Conservation (phyloP, 2,888 invertebrate genomes). For the Phragmatobia fuliginosa region DNA sequence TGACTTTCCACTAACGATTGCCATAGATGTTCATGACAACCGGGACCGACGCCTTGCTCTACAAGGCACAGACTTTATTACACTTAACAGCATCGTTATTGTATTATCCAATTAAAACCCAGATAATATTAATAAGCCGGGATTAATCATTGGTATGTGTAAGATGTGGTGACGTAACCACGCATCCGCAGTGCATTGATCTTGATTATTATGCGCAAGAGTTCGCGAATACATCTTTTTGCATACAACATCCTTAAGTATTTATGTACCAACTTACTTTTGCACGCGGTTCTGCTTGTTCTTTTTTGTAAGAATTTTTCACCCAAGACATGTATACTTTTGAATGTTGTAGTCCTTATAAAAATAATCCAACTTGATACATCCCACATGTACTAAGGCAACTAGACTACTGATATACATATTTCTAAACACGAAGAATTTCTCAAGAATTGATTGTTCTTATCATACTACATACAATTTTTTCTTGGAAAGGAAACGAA, state of each 20-base stretch:
- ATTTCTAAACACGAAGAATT: background rate
- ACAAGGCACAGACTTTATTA: no score
- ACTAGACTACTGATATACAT: background rate
- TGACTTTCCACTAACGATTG: no score
- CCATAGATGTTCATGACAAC: no score
- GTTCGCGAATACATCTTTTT: slow-evolving; percentile 6
- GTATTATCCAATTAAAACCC: background rate
- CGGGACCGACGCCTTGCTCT: no score
- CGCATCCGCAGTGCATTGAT: slow-evolving; percentile 19
- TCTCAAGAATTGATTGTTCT: background rate
- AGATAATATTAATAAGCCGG: slow-evolving; percentile 4
- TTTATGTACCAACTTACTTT: background rate
- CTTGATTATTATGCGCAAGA: slow-evolving; percentile 16
- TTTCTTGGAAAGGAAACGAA: background rate
- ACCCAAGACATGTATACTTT: background rate
- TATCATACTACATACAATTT: background rate
- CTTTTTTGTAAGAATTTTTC: background rate
- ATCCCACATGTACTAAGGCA: background rate
- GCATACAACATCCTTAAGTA: slow-evolving; percentile 1
- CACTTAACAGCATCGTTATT: background rate
- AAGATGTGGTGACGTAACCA: slow-evolving; percentile 14
- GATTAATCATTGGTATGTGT: background rate
- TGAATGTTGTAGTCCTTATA: background rate
- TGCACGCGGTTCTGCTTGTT: background rate
- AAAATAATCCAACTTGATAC: background rate